Conservation (phyloP, 1,140 invertebrate genomes). For the Trinorchestia longiramus region DNA sequence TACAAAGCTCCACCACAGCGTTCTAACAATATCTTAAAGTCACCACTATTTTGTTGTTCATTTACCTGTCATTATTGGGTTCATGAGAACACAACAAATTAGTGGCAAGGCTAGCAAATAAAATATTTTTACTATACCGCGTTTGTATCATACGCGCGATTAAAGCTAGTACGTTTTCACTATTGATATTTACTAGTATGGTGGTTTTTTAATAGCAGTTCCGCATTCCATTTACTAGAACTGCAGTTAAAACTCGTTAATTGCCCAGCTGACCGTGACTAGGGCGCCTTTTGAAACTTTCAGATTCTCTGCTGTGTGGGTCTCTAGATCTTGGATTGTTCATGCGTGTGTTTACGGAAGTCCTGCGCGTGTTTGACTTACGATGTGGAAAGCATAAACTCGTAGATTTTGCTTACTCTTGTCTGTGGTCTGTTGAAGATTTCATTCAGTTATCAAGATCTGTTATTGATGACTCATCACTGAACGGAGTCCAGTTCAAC, state of each 20-base stretch:
- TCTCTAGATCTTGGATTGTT: not conserved
- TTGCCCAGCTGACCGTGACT: not conserved
- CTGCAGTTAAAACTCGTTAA: not conserved
- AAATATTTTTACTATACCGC: not conserved
- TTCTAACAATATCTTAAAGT: too few species aligned
- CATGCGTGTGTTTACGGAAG: not conserved
- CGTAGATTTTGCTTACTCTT: not conserved
- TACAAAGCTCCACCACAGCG: too few species aligned
- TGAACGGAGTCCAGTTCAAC: not conserved
- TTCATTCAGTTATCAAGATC: not conserved
- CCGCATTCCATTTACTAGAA: not conserved
- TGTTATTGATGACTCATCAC: not conserved
- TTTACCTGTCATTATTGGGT: too few species aligned
- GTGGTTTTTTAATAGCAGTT: not conserved
- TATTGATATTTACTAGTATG: not conserved
- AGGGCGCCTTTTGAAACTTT: not conserved
- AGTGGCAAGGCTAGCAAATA: not conserved
- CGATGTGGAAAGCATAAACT: not conserved
- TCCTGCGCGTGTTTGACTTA: not conserved
- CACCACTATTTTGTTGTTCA: too few species aligned
- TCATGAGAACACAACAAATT: not conserved
- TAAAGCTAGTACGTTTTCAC: not conserved
- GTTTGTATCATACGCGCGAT: not conserved
- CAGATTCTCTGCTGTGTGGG: not conserved
- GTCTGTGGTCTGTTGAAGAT: not conserved